These are phyloP conservation scores for Antennarius maculatus DNA, from an alignment of 2,797 vertebrate genomes.

Conservation along the genomic window DNA sequence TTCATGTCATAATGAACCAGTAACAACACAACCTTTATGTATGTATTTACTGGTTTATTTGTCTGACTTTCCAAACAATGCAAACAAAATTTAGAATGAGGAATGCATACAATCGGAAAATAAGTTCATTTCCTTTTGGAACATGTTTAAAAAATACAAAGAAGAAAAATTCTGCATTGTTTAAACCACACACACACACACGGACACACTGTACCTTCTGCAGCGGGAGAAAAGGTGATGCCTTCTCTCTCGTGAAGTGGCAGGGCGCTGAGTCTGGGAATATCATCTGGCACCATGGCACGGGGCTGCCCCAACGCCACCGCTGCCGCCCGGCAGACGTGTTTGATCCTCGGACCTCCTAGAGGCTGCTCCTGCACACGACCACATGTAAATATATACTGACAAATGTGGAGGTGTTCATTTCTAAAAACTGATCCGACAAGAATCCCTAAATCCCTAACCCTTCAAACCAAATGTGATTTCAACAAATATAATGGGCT, in stretches of 20 bases:
- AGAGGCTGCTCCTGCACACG: constrained; percentile 70
- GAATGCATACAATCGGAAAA: not conserved
- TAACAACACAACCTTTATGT: not conserved
- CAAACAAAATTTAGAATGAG: not conserved
- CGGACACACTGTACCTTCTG: constrained; percentile 80
- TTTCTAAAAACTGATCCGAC: not conserved
- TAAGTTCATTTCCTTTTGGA: not conserved
- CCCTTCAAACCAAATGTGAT: not conserved
- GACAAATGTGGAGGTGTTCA: constrained; percentile 3
- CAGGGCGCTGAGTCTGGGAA: constrained; percentile 91
- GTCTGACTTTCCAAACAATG: not conserved
- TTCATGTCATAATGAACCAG: not conserved
- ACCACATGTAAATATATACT: too few relatives aligned
- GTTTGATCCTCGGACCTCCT: constrained; percentile 91
- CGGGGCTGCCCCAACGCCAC: constrained; percentile 92
- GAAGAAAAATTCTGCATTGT: not conserved
- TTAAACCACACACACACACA: constrained; percentile 1
- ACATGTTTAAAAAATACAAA: not conserved
- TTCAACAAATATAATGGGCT: not conserved
- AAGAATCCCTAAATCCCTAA: too few relatives aligned
- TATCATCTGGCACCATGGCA: constrained; percentile 92
- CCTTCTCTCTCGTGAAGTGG: constrained; percentile 90
- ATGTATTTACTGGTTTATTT: constrained; percentile 1
- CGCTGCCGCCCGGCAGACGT: constrained; percentile 91
- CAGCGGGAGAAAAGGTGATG: constrained; percentile 77